phyloP scores from a whole-genome alignment of 2,888 invertebrate species.

The Yponomeuta cagnagella region DNA sequence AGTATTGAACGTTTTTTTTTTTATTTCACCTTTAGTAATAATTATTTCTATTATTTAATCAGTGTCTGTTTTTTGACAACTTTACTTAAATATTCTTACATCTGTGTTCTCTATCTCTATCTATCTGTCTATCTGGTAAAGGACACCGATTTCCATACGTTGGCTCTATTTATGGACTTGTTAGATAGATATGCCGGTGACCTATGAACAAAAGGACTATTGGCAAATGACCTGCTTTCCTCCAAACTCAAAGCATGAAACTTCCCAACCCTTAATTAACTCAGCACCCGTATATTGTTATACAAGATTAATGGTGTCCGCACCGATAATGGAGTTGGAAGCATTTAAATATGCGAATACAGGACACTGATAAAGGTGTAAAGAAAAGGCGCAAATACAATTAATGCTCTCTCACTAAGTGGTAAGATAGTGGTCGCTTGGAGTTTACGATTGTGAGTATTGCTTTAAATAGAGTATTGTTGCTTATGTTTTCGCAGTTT shows the following conservation, averaged over 20 bases:
- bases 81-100: too few relatives aligned
- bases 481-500: background rate
- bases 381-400: slow-evolving; percentile 34
- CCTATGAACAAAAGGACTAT: too few relatives aligned
- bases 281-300: slow-evolving; percentile 63
- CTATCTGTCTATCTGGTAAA: too few relatives aligned
- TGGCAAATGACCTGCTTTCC: too few relatives aligned
- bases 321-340: slow-evolving; percentile 64
- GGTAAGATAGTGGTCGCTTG: slow-evolving; percentile 37
- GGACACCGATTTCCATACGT: too few relatives aligned
- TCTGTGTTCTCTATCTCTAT: too few relatives aligned
- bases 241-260: background rate
- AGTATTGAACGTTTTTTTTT: too few relatives aligned
- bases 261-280: slow-evolving; percentile 53
- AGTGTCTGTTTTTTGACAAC: too few relatives aligned
- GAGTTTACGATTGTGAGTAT: slow-evolving; percentile 63
- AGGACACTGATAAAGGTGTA: slow-evolving; percentile 65
- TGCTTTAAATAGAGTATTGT: slow-evolving; percentile 40
- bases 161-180: too few relatives aligned
- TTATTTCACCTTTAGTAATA: too few relatives aligned
- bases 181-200: too few relatives aligned
- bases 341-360: slow-evolving; percentile 73
- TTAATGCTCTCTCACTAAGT: slow-evolving; percentile 11
- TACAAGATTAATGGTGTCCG: slow-evolving; percentile 73
- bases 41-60: too few relatives aligned